Conservation (phyloP, 2,888 invertebrate genomes). For the Theristus sp. region DNA sequence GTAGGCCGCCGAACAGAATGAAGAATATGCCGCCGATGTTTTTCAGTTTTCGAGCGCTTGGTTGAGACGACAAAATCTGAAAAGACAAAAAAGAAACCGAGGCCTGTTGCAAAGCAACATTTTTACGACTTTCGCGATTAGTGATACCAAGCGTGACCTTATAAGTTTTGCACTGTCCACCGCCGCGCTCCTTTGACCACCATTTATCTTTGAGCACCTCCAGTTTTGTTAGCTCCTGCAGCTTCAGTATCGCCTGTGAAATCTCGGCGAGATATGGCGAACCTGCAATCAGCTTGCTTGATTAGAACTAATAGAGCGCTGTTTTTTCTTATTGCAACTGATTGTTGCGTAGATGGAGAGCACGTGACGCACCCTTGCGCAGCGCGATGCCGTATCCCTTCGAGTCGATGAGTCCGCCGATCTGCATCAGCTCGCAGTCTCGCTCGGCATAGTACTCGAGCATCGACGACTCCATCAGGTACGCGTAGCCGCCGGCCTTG, state of each 20-base stretch:
- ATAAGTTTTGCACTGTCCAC: not conserved
- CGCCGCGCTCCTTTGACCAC: constrained; percentile 19
- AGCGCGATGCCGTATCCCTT: constrained; percentile 32
- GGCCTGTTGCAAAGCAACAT: not conserved
- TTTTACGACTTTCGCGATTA: not conserved
- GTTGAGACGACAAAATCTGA: not conserved
- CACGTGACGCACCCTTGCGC: constrained; percentile 12
- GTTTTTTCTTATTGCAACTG: constrained; percentile 83
- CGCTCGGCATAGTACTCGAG: constrained; percentile 52
- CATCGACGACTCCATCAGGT: constrained; percentile 37
- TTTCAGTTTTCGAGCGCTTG: not conserved
- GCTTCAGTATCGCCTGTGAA: constrained; percentile 26
- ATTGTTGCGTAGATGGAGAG: constrained; percentile 29
- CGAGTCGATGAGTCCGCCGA: constrained; percentile 35
- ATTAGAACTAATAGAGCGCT: not conserved
- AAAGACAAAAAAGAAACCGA: not conserved
- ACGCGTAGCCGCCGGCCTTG: constrained; percentile 33
- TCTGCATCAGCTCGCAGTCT: constrained; percentile 31
- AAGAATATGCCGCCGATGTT: not conserved
- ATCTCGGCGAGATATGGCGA: constrained; percentile 21
- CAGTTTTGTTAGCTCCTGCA: constrained; percentile 23
- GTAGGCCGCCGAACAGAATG: not conserved
- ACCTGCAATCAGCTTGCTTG: constrained; percentile 10
- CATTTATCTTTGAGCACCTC: constrained; percentile 26
- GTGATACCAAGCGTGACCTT: not conserved